These are phyloP conservation scores for Magallana nippona DNA, from an alignment of 2,888 invertebrate species.

Conservation along the genomic window DNA sequence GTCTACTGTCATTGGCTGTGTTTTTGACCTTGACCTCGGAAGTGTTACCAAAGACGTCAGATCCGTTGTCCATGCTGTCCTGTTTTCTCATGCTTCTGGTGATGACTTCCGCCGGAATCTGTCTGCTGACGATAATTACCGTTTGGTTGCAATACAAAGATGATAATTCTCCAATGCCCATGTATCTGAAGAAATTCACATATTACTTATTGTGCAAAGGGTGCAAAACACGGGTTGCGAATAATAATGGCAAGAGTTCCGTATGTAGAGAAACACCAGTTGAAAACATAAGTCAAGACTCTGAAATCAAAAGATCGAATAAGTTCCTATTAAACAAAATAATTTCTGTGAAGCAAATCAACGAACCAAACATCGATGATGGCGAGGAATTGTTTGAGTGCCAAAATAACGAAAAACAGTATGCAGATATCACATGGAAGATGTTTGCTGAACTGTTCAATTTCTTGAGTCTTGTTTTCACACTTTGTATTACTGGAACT, in stretches of 20 bases:
- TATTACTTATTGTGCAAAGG: background rate
- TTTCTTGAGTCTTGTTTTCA: background rate
- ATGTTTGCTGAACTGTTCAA: slow-evolving; percentile 7
- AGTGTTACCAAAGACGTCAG: slow-evolving; percentile 35
- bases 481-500: background rate
- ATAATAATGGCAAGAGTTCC: too few relatives aligned
- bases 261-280: too few relatives aligned
- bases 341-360: too few relatives aligned
- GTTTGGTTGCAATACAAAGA: slow-evolving; percentile 35
- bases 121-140: slow-evolving; percentile 36
- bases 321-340: too few relatives aligned
- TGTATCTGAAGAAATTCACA: slow-evolving; percentile 14
- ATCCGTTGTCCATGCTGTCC: slow-evolving; percentile 35
- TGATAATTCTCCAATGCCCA: background rate
- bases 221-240: background rate
- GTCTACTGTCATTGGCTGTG: slow-evolving; percentile 38
- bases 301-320: too few relatives aligned
- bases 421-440: slow-evolving; percentile 24
- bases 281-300: background rate
- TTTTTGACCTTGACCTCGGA: slow-evolving; percentile 34
- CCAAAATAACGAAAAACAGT: background rate
- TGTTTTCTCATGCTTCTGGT: slow-evolving; percentile 36
- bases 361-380: background rate
- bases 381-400: background rate
- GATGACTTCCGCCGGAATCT: slow-evolving; percentile 32